A percentile compares a stretch with the other conserved stretches of the same genome.
Conservation (phyloP, 1,140 invertebrate genomes). For the Heliconius eleuchia region DNA sequence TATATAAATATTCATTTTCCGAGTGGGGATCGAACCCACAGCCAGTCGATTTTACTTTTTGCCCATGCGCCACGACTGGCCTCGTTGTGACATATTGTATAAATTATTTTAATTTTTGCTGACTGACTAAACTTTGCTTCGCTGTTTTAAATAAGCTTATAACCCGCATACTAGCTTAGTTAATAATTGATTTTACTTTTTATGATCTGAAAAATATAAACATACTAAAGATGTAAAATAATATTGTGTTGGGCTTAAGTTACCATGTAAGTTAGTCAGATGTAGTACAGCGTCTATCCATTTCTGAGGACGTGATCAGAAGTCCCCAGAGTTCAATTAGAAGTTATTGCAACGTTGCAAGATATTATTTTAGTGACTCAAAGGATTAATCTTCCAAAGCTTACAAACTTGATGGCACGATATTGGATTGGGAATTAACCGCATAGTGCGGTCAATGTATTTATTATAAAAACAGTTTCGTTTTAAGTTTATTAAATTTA, state of each 20-base stretch:
- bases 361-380: constrained; percentile 14
- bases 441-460: background rate
- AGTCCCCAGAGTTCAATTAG: constrained; percentile 21
- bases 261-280: background rate
- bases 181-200: too few relatives aligned
- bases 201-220: too few relatives aligned
- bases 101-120: too few relatives aligned
- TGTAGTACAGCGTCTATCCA: background rate
- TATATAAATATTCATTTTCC: too few relatives aligned
- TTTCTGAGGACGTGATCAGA: constrained; percentile 13
- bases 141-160: too few relatives aligned
- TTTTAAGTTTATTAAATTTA: background rate
- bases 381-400: constrained; percentile 10
- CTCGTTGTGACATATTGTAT: too few relatives aligned
- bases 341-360: constrained; percentile 10
- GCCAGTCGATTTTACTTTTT: too few relatives aligned
- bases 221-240: background rate
- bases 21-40: too few relatives aligned
- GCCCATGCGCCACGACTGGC: too few relatives aligned
- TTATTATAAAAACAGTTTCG: background rate
- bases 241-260: background rate
- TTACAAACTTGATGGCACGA: constrained; percentile 6
- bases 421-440: background rate
- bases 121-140: too few relatives aligned
- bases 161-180: too few relatives aligned